Evolutionary conservation across 2,888 invertebrate species (phyloP).

Genomic region (Drosophila leonis): DNA sequence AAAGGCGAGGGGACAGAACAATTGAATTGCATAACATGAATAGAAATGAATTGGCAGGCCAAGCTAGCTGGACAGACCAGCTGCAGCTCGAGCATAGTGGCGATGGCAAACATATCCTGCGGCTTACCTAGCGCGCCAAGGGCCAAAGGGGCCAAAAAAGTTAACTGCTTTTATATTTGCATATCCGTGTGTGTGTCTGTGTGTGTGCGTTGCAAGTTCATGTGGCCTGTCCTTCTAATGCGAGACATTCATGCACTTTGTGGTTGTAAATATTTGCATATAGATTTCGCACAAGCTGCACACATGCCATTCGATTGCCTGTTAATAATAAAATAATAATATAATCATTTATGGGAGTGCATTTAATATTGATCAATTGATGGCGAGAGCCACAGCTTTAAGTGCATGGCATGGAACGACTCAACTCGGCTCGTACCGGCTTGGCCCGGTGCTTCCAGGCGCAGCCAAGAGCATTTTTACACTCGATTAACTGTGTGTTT

Average conservation of each 20-base stretch:
- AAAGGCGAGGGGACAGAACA: constrained; percentile 45
- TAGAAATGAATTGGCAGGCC: constrained; percentile 80
- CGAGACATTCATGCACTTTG: constrained; percentile 69
- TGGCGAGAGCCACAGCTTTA: constrained; percentile 23
- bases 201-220: constrained; percentile 39
- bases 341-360: constrained; percentile 23
- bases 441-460: constrained; percentile 22
- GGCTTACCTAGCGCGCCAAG: constrained; percentile 56
- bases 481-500: constrained; percentile 74
- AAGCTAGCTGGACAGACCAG: constrained; percentile 12
- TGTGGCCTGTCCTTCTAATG: constrained; percentile 63
- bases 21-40: constrained; percentile 83
- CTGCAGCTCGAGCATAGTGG: constrained; percentile 31
- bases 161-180: constrained; percentile 53
- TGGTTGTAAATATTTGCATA: constrained; percentile 45
- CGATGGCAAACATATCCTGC: constrained; percentile 63
- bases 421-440: not conserved
- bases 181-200: constrained; percentile 30
- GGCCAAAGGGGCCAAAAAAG: constrained; percentile 45
- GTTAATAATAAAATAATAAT: constrained; percentile 34
- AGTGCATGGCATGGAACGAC: constrained; percentile 12
- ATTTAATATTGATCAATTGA: constrained; percentile 27
- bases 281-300: constrained; percentile 7
- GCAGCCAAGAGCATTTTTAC: constrained; percentile 69
- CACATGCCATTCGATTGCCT: constrained; percentile 26